These are phyloP conservation scores for Pterobdella sp. DNA, from an alignment of 2,888 invertebrate species.

Conservation along the genomic window DNA sequence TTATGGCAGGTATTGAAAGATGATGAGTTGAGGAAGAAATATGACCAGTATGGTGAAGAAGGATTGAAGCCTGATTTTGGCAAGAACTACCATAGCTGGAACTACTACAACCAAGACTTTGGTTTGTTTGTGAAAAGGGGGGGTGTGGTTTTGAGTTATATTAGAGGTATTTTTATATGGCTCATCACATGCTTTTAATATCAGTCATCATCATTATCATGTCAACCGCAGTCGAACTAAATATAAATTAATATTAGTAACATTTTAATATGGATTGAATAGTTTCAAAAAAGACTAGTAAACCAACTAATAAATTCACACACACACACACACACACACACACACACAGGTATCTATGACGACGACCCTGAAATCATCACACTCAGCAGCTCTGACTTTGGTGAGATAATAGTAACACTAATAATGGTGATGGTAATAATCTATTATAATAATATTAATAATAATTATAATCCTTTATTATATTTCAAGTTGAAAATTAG, in stretches of 20 bases:
- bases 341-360: slow-evolving; percentile 62
- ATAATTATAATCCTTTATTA: not conserved
- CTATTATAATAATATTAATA: not conserved
- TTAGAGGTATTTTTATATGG: not conserved
- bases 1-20: slow-evolving; percentile 79
- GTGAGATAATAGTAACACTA: slow-evolving; percentile 54
- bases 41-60: slow-evolving; percentile 71
- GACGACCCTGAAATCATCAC: slow-evolving; percentile 74
- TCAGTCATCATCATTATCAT: not conserved
- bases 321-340: no score
- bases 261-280: no score
- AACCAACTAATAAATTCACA: no score
- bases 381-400: slow-evolving; percentile 66
- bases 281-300: no score
- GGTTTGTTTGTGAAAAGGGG: slow-evolving; percentile 53
- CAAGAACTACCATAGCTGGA: slow-evolving; percentile 68
- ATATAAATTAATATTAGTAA: not conserved
- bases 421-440: not conserved
- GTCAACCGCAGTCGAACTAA: not conserved
- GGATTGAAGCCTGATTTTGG: slow-evolving; percentile 59
- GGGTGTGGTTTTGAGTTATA: not conserved
- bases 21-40: slow-evolving; percentile 63
- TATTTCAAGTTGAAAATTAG: not conserved
- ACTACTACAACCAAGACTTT: slow-evolving; percentile 70
- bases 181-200: not conserved